Base-by-base conservation (phyloP, 2,888 invertebrate genomes). In the Polydrusus cervinus region DNA sequence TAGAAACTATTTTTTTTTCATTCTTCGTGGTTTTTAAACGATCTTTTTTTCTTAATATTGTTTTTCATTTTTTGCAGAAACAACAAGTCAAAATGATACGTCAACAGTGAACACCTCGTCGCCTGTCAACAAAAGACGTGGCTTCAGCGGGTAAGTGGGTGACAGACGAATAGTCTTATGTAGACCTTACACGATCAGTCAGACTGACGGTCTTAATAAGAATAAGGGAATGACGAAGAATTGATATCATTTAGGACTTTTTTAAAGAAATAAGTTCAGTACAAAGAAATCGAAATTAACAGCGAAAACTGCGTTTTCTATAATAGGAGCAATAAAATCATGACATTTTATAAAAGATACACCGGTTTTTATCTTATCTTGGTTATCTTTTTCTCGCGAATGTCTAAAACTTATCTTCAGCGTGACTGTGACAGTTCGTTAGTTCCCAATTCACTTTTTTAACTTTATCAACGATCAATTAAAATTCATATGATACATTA, bases 81-180 rank as follows among this genome's bases (percentile, higher is more conserved):
- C 91, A 71, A 88, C 91, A 53, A 88, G 91, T 40, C 89, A 89
- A 83, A 93, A 92, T 81, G 93, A 93, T 81, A 89, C 89, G 67
- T 88, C 84, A 82, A 89, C 88, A 83, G 89, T 89, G 62, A 89
- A 89, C 69, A 90, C 90, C 80, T 94, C 94, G 81, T 95, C 96
- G 72, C 94, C 94, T 25, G 94, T 95, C 66, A 95, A 95, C 85
- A 95, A 95, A 85, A 90, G 95, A 75, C 91, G 95, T 80, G 94
- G 93, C 62, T 95, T 95, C 83, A 94, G 94, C 85, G 93, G 94
- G 95, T 95, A 88, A 94, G 95, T 91, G 11, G 16, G 1, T 14
- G 14, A 9, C n/a, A 14, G 9, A 40, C 1, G 8, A 3, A 11
- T 9, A 11, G 40, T 40, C 25, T 25, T 3, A 25, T 25, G 25